Evolutionary conservation across 1,140 invertebrate genomes (phyloP).

Genomic region (Tachypleus tridentatus): DNA sequence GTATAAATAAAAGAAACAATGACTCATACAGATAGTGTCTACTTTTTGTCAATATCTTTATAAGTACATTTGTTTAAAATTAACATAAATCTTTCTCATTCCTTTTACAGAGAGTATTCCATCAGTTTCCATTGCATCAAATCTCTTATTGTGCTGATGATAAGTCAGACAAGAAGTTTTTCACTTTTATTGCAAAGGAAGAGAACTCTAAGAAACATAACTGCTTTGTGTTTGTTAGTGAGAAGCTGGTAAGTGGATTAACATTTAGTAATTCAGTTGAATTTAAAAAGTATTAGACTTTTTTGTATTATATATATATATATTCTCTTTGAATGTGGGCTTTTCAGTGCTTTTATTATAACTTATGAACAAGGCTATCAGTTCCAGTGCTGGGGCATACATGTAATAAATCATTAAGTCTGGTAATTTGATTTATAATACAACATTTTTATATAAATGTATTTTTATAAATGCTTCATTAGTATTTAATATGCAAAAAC

Average conservation of each 20-base stretch:
- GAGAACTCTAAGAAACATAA: conserved; percentile 66
- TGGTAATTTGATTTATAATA: too few species aligned
- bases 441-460: too few species aligned
- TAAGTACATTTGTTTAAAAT: background rate
- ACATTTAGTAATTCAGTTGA: background rate
- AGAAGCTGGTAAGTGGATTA: conserved; percentile 56
- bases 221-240: conserved; percentile 93
- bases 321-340: background rate
- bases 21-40: too few species aligned
- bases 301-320: conserved; percentile 4
- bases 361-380: background rate
- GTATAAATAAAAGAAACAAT: too few species aligned
- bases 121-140: conserved; percentile 92
- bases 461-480: too few species aligned
- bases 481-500: too few species aligned
- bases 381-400: too few species aligned
- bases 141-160: conserved; percentile 98
- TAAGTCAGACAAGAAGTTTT: conserved; percentile 93
- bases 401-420: too few species aligned
- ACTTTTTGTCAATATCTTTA: background rate
- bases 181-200: conserved; percentile 92
- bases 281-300: conserved; percentile 4
- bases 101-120: conserved; percentile 53
- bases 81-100: conserved; percentile 16
- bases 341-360: background rate